Evolutionary conservation across 2,888 invertebrate species (phyloP).

Genomic region (Cephonodes hylas): DNA sequence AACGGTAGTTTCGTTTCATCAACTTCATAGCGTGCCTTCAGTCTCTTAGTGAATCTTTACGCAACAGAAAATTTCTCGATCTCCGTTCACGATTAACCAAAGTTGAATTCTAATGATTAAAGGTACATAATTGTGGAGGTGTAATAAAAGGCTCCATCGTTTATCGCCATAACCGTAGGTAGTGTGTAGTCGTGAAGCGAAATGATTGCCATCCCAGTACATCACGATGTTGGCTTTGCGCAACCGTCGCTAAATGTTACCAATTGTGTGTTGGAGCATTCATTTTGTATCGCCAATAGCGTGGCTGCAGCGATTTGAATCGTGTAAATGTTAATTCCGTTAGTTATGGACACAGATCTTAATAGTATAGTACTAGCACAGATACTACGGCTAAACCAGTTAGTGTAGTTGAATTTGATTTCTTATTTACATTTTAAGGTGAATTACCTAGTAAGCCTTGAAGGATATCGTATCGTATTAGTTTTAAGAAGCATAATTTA

Average conservation of each 20-base stretch:
- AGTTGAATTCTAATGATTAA: constrained; percentile 35
- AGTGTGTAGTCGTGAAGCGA: constrained; percentile 61
- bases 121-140: constrained; percentile 25
- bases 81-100: not conserved
- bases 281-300: not conserved
- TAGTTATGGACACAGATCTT: not conserved
- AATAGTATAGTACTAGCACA: not conserved
- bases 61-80: not conserved
- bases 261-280: constrained; percentile 42
- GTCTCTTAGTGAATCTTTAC: not conserved
- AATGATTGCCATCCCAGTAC: constrained; percentile 69
- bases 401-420: not conserved
- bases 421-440: not conserved
- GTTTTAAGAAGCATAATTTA: not conserved
- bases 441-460: too few relatives aligned
- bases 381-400: not conserved
- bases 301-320: not conserved
- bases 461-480: not conserved
- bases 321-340: not conserved
- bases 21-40: not conserved
- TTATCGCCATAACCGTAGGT: constrained; percentile 48
- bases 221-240: constrained; percentile 60
- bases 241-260: constrained; percentile 64
- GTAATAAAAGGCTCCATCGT: constrained; percentile 23
- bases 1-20: not conserved